Evolutionary conservation across 2,888 invertebrate species (phyloP).

Genomic region (Trichopoda pennipes): DNA sequence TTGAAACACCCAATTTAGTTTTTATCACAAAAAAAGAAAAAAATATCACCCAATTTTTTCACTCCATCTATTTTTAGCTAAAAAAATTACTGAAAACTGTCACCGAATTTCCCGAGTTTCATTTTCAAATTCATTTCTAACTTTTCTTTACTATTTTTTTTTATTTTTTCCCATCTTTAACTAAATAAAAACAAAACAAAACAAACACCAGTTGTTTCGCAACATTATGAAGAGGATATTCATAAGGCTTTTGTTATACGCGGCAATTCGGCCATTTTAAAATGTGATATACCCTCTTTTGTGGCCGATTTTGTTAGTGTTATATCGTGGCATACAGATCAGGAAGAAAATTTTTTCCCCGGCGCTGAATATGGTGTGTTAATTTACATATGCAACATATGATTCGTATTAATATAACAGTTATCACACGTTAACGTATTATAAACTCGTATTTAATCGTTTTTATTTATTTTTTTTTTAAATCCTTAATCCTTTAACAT

Average conservation of each 20-base stretch:
- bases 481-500: constrained; percentile 60
- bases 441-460: constrained; percentile 1
- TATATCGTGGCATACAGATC: constrained; percentile 92
- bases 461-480: background rate
- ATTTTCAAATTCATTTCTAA: constrained; percentile 41
- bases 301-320: constrained; percentile 95
- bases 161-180: constrained; percentile 26
- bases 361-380: constrained; percentile 81
- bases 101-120: constrained; percentile 16
- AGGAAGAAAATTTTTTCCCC: constrained; percentile 80
- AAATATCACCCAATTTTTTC: constrained; percentile 1
- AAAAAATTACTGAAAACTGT: constrained; percentile 23
- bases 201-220: constrained; percentile 88
- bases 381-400: constrained; percentile 31
- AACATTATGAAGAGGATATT: constrained; percentile 94
- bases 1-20: constrained; percentile 15
- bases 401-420: constrained; percentile 31
- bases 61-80: constrained; percentile 28
- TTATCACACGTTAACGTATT: constrained; percentile 38
- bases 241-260: constrained; percentile 95
- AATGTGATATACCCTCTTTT: constrained; percentile 95
- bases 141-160: constrained; percentile 37
- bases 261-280: constrained; percentile 93
- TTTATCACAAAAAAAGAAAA: constrained; percentile 6
- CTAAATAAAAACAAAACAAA: constrained; percentile 37